A percentile compares a stretch with the other conserved stretches of the same genome.
phyloP scores from a whole-genome alignment of 2,888 invertebrate genomes.

The Apoderus coryli region DNA sequence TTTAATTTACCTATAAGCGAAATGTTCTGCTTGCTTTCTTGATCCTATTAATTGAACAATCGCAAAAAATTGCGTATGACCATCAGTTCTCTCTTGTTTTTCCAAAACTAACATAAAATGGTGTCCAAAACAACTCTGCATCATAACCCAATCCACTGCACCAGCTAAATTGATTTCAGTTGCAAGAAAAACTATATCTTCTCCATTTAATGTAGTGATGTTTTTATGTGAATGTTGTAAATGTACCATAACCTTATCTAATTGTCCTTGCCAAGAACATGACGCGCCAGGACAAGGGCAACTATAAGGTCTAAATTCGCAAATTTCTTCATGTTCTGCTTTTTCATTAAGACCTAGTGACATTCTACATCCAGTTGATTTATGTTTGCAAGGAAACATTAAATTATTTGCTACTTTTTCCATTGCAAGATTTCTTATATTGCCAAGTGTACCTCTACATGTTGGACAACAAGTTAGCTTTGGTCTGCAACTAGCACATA shows the following conservation, averaged over 20 bases:
- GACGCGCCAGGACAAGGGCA: constrained; percentile 99
- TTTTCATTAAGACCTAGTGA: constrained; percentile 94
- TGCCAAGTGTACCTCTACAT: constrained; percentile 89
- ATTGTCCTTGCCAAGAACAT: constrained; percentile 97
- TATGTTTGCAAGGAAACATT: constrained; percentile 98
- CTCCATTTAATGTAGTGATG: constrained; percentile 94
- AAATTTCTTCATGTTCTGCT: constrained; percentile 95
- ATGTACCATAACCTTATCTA: constrained; percentile 98
- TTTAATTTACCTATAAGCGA: constrained; percentile 68
- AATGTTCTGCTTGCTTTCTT: constrained; percentile 96
- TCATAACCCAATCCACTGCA: constrained; percentile 99
- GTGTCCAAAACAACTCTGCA: constrained; percentile 99
- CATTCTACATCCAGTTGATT: constrained; percentile 84
- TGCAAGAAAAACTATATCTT: constrained; percentile 98
- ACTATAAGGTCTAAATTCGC: constrained; percentile 95
- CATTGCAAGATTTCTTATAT: constrained; percentile 97
- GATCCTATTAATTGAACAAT: constrained; percentile 99
- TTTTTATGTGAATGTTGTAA: constrained; percentile 95
- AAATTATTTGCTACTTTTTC: constrained; percentile 93
- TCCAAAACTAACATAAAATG: constrained; percentile 99
- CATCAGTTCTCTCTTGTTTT: constrained; percentile 96
- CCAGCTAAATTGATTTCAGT: constrained; percentile 99
- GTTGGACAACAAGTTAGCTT: constrained; percentile 97
- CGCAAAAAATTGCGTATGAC: constrained; percentile 92
- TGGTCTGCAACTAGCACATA: constrained; percentile 93